phyloP scores from a whole-genome alignment of 2,797 vertebrate genomes.

The Propithecus deckenii region DNA sequence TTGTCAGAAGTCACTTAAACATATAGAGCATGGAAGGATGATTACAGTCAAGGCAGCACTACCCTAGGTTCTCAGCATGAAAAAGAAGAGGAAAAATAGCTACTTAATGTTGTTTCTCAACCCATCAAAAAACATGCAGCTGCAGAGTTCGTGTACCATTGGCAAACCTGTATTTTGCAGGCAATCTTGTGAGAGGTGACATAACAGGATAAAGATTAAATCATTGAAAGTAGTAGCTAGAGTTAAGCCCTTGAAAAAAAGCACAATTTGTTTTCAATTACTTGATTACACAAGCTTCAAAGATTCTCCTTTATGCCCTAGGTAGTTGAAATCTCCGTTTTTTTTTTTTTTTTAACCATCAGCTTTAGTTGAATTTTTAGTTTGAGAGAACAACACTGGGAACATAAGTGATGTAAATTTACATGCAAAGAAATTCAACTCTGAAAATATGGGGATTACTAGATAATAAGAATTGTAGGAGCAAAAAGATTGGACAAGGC shows the following conservation, averaged over 20 bases:
- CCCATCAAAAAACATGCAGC: not conserved
- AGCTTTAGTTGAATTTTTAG: slow-evolving; percentile 42
- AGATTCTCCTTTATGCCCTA: not conserved
- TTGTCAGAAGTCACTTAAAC: slow-evolving; percentile 17
- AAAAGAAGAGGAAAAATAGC: not conserved
- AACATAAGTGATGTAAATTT: slow-evolving; percentile 48
- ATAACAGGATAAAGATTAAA: slow-evolving; percentile 58
- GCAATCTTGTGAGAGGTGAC: slow-evolving; percentile 30
- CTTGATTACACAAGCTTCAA: slow-evolving; percentile 56
- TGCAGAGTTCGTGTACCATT: not conserved
- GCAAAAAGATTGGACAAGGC: slow-evolving; percentile 20
- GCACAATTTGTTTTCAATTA: slow-evolving; percentile 62
- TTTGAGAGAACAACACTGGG: slow-evolving; percentile 28
- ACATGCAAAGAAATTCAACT: slow-evolving; percentile 45
- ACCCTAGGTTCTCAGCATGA: not conserved
- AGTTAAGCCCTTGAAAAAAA: not conserved
- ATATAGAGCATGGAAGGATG: not conserved
- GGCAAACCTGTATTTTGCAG: slow-evolving; percentile 19
- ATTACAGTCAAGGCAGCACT: not conserved
- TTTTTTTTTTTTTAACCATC: not conserved
- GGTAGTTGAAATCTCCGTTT: not conserved
- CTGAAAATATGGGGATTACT: slow-evolving; percentile 39
- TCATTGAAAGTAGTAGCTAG: slow-evolving; percentile 41
- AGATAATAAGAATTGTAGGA: slow-evolving; percentile 63
- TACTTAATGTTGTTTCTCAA: slow-evolving; percentile 14